phyloP scores from a whole-genome alignment of 2,888 invertebrate genomes.

The Chaitophorus viminalis region DNA sequence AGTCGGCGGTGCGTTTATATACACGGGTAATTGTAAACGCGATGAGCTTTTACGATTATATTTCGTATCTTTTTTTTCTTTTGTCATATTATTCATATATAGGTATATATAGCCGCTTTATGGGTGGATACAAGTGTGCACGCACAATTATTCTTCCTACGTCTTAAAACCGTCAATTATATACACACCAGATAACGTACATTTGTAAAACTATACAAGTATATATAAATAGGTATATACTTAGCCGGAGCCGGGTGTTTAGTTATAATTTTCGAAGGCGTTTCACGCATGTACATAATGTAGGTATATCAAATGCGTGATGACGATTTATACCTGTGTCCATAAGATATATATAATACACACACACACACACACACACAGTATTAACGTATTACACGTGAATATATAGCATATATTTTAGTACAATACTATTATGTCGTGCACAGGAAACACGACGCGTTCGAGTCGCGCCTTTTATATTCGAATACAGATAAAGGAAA shows the following conservation, averaged over 20 bases:
- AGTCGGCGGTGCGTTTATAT: not conserved
- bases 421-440: not conserved
- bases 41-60: conserved; percentile 39
- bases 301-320: not conserved
- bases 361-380: not conserved
- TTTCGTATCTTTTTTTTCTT: not conserved
- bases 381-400: not conserved
- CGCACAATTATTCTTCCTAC: no score
- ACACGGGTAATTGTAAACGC: conserved; percentile 4
- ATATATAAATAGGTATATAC: not conserved
- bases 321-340: conserved; percentile 4
- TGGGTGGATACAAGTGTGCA: no score
- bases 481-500: conserved; percentile 1
- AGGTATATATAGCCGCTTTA: no score
- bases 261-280: conserved; percentile 16
- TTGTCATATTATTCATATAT: not conserved
- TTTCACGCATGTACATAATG: not conserved
- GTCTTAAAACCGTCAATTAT: conserved; percentile 7
- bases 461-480: conserved; percentile 17
- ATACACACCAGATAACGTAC: not conserved
- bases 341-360: not conserved
- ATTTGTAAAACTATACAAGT: not conserved
- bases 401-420: not conserved
- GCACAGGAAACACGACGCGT: conserved; percentile 15
- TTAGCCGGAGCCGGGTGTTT: conserved; percentile 12